phyloP scores from a whole-genome alignment of 2,797 vertebrate species.

The Pogoniulus pusillus region DNA sequence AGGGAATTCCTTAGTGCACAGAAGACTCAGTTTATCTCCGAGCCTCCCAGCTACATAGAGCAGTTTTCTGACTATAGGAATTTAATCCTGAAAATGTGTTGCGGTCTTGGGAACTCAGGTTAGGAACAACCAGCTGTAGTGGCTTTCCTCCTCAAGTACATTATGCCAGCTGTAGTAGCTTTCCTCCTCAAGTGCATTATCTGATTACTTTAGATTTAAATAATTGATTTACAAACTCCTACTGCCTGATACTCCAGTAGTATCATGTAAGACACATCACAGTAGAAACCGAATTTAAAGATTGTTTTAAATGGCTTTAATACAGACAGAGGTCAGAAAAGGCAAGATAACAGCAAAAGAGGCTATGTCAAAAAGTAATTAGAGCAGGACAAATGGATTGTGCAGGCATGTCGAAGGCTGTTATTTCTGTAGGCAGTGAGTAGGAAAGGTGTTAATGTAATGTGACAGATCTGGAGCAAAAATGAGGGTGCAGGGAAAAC shows the following conservation, averaged over 20 bases:
- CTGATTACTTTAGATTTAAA: conserved; percentile 35
- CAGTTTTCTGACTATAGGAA: neutral
- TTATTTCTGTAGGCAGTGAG: conserved; percentile 93
- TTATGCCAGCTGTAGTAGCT: neutral
- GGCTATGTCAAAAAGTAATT: conserved; percentile 88
- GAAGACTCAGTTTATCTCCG: neutral
- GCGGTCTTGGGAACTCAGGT: neutral
- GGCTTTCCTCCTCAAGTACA: neutral
- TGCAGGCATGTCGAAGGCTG: conserved; percentile 90
- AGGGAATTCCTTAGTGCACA: neutral
- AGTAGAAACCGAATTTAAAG: conserved; percentile 40
- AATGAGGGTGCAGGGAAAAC: conserved; percentile 84
- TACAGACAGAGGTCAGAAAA: conserved; percentile 60
- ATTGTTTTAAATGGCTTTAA: conserved; percentile 64
- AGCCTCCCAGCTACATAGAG: neutral
- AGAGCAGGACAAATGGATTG: conserved; percentile 95
- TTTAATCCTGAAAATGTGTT: neutral
- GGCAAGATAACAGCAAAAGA: conserved; percentile 83
- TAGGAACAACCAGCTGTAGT: neutral
- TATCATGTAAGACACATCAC: neutral
- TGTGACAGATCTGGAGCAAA: conserved; percentile 98
- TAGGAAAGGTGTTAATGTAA: conserved; percentile 91
- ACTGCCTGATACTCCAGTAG: neutral
- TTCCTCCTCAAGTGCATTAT: neutral
- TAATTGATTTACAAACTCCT: conserved; percentile 36